Evolutionary conservation across 2,113 vertebrate species (phyloP).

Genomic region (Hassar affinis): DNA sequence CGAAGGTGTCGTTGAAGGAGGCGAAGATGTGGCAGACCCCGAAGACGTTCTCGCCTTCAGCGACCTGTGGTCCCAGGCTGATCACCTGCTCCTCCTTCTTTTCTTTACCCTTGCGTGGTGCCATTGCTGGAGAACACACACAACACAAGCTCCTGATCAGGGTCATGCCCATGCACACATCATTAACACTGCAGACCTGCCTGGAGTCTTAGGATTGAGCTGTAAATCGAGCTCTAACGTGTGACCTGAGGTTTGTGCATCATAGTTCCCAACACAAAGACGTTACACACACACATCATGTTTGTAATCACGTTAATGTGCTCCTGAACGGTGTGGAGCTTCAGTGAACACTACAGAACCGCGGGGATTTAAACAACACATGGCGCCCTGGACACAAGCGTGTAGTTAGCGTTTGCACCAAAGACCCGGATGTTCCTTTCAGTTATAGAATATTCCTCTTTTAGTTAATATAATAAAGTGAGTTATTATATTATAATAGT

Average conservation of each 20-base stretch:
- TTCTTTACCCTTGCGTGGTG: slow-evolving; percentile 98
- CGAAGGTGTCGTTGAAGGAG: slow-evolving; percentile 98
- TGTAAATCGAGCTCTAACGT: not conserved
- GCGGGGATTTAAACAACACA: too few species aligned
- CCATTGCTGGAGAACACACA: slow-evolving; percentile 80
- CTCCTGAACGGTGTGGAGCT: rapidly evolving
- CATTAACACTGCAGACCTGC: too few species aligned
- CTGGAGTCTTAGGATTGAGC: not conserved
- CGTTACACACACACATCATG: not conserved
- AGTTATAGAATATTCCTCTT: not conserved
- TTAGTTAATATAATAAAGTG: too few species aligned
- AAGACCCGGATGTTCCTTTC: not conserved
- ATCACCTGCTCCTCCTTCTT: slow-evolving; percentile 99
- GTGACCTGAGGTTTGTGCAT: not conserved
- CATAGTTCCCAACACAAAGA: not conserved
- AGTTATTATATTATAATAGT: too few species aligned
- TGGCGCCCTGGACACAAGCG: too few species aligned
- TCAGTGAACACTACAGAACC: too few species aligned
- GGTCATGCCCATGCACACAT: not conserved
- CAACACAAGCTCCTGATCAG: not conserved
- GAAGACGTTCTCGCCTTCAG: slow-evolving; percentile 97
- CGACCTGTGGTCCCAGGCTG: slow-evolving; percentile 95
- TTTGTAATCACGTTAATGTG: not conserved
- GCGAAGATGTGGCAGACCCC: slow-evolving; percentile 98
- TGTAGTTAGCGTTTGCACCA: not conserved